A percentile compares a stretch with the other conserved stretches of the same genome.
These are phyloP conservation scores for Eupithecia dodoneata DNA, from an alignment of 2,888 invertebrate species.

Conservation along the genomic window DNA sequence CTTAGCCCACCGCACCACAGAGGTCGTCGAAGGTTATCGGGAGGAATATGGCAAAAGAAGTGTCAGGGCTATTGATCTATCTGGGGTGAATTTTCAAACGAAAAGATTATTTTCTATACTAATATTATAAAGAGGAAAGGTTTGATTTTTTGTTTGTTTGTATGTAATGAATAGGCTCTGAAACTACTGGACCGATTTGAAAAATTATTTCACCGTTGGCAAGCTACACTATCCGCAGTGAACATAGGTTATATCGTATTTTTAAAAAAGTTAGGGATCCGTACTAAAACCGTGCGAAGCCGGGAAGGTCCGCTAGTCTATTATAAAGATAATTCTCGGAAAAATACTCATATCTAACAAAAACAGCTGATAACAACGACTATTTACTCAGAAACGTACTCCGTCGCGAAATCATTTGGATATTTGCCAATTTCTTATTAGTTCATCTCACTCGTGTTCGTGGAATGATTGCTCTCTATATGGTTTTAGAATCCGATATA, in stretches of 20 bases:
- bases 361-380: slow-evolving; percentile 16
- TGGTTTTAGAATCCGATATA: too few species aligned
- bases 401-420: slow-evolving; percentile 19
- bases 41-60: not conserved
- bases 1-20: too few species aligned
- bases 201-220: too few species aligned
- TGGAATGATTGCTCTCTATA: not conserved
- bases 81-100: not conserved
- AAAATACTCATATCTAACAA: slow-evolving; percentile 15
- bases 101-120: not conserved
- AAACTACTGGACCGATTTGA: too few species aligned
- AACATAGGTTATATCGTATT: too few species aligned
- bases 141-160: too few species aligned
- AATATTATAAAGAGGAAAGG: too few species aligned
- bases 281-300: too few species aligned
- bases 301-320: too few species aligned
- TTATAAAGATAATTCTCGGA: slow-evolving; percentile 7
- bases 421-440: slow-evolving; percentile 11
- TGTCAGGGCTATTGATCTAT: not conserved
- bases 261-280: too few species aligned
- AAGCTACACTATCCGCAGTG: too few species aligned
- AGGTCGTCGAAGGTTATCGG: not conserved
- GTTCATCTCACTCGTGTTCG: not conserved
- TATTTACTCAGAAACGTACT: slow-evolving; percentile 15
- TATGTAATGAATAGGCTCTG: too few species aligned